phyloP scores from a whole-genome alignment of 2,888 invertebrate species.

The Patella caerulea region DNA sequence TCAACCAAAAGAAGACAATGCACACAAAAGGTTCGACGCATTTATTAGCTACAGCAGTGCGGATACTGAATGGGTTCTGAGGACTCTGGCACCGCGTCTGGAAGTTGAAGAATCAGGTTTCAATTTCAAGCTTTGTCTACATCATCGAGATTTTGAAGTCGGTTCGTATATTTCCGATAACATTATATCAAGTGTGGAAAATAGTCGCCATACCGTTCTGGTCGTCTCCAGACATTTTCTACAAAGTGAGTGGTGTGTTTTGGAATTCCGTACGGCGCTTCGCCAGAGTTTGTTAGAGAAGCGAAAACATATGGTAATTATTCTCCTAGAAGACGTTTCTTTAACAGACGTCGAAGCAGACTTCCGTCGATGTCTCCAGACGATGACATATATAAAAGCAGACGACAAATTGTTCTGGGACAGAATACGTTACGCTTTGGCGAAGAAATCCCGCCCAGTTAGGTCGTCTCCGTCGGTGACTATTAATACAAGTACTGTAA shows the following conservation, averaged over 20 bases:
- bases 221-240: conserved; percentile 90
- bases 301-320: conserved; percentile 84
- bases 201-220: conserved; percentile 87
- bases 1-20: conserved; percentile 28
- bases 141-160: conserved; percentile 55
- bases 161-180: conserved; percentile 81
- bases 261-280: conserved; percentile 90
- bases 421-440: conserved; percentile 87
- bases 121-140: conserved; percentile 41
- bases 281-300: conserved; percentile 84
- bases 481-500: background rate
- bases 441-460: conserved; percentile 63
- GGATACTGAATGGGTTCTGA: conserved; percentile 88
- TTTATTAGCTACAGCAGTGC: conserved; percentile 86
- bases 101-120: conserved; percentile 82
- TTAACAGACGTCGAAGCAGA: conserved; percentile 88
- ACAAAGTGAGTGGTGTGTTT: conserved; percentile 91
- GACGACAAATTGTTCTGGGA: conserved; percentile 96
- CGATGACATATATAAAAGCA: conserved; percentile 87
- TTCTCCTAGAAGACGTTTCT: conserved; percentile 86
- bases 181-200: conserved; percentile 88
- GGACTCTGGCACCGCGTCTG: conserved; percentile 84
- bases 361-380: conserved; percentile 87
- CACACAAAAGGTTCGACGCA: conserved; percentile 79
- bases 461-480: no score